phyloP scores from a whole-genome alignment of 2,113 vertebrate genomes.

The Pterocles burchelli region DNA sequence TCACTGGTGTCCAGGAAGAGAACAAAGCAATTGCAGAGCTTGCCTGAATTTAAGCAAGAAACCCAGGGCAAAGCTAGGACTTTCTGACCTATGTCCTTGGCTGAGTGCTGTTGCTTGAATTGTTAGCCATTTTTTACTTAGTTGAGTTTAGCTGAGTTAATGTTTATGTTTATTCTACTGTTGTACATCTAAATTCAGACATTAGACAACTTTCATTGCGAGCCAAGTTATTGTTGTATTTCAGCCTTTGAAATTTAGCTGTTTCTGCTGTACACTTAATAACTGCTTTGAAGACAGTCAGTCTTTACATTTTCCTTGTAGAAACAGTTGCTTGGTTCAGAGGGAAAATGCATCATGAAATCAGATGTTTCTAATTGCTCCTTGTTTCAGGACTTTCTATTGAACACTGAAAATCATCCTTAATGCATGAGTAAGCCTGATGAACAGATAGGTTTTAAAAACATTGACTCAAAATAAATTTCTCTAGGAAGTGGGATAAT shows the following conservation, averaged over 20 bases:
- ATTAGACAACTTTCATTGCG: slow-evolving; percentile 13
- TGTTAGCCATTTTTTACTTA: background rate
- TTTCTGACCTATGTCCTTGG: background rate
- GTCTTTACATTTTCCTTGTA: slow-evolving; percentile 8
- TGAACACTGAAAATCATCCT: slow-evolving; percentile 53
- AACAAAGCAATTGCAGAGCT: background rate
- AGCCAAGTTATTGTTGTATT: slow-evolving; percentile 40
- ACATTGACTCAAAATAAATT: slow-evolving; percentile 68
- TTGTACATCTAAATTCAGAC: background rate
- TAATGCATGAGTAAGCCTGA: slow-evolving; percentile 65
- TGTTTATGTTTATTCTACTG: slow-evolving; percentile 49
- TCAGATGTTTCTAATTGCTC: slow-evolving; percentile 63
- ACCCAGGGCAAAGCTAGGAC: background rate
- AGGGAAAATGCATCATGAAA: slow-evolving; percentile 40
- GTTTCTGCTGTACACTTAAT: slow-evolving; percentile 1
- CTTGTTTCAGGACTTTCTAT: slow-evolving; percentile 55
- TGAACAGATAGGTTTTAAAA: slow-evolving; percentile 57
- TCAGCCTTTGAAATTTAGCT: slow-evolving; percentile 27
- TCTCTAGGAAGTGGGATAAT: slow-evolving; percentile 48
- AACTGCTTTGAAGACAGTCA: background rate
- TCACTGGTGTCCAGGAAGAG: fast-evolving
- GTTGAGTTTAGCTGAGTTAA: background rate
- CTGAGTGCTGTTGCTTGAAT: background rate
- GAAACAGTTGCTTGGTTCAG: slow-evolving; percentile 27
- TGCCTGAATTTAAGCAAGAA: background rate